Conservation (phyloP, 2,797 vertebrate species). For the Chelon auratus region DNA sequence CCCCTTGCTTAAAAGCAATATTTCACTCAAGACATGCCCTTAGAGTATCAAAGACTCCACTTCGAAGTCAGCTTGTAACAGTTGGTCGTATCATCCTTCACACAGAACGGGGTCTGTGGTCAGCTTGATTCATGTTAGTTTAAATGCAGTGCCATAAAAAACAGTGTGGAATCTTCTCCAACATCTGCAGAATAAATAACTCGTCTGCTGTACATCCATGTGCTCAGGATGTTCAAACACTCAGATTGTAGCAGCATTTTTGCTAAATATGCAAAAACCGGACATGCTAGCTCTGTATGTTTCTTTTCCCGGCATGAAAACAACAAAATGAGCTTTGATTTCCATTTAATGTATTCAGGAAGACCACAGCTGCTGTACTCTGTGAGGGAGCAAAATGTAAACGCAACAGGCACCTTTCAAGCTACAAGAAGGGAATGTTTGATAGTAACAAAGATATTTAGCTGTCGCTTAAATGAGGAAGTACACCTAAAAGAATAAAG, state of each 20-base stretch:
- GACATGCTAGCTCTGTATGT: slow-evolving; percentile 1
- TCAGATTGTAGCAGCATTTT: background rate
- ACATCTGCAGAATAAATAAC: slow-evolving; percentile 15
- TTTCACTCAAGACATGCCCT: background rate
- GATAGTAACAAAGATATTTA: slow-evolving; percentile 21
- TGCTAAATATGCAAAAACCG: background rate
- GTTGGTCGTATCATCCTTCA: background rate
- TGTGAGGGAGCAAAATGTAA: background rate
- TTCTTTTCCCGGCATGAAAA: background rate
- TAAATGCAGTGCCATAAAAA: background rate
- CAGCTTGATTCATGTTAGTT: slow-evolving; percentile 11
- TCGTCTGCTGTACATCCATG: background rate
- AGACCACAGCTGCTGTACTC: slow-evolving; percentile 7
- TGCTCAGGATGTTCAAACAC: background rate
- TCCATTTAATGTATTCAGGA: background rate
- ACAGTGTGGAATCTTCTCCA: background rate
- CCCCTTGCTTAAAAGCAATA: background rate
- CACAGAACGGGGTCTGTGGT: slow-evolving; percentile 1
- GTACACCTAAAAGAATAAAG: background rate
- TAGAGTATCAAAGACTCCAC: slow-evolving; percentile 4
- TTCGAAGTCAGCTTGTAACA: too few relatives aligned
- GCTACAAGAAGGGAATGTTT: background rate
- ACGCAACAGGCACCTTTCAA: slow-evolving; percentile 20
- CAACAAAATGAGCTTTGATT: slow-evolving; percentile 6
- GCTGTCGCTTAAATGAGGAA: background rate